These are phyloP conservation scores for Acanthaster planci DNA, from an alignment of 35 echinoderm and acorn worm genomes.

Conservation along the genomic window DNA sequence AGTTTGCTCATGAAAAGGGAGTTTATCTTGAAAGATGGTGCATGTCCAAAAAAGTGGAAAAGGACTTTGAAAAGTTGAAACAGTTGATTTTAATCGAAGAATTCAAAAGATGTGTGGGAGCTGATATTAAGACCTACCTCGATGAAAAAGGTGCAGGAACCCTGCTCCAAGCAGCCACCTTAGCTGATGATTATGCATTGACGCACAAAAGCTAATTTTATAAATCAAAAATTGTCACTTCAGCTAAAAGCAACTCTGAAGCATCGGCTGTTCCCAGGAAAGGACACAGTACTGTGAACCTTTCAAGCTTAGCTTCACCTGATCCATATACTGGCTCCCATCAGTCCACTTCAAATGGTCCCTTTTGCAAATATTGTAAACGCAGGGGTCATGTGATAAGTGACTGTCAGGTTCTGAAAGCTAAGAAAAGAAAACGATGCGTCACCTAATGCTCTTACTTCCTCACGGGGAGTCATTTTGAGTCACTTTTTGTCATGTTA, in stretches of 20 bases:
- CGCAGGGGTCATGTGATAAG: background rate
- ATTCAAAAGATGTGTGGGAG: conserved; percentile 50
- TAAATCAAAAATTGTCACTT: background rate
- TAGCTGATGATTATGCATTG: conserved; percentile 63
- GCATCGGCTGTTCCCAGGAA: background rate
- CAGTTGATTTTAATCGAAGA: conserved; percentile 62
- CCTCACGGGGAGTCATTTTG: background rate
- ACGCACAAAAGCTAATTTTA: conserved; percentile 29
- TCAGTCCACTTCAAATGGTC: background rate
- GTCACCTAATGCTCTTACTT: background rate
- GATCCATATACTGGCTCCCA: background rate
- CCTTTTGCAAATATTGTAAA: background rate
- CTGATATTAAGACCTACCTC: conserved; percentile 43
- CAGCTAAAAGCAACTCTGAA: background rate
- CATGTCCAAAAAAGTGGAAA: conserved; percentile 37
- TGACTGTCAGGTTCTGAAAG: background rate
- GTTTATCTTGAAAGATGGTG: conserved; percentile 37
- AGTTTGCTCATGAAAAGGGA: conserved; percentile 53
- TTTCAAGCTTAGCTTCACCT: background rate
- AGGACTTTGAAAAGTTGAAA: conserved; percentile 43
- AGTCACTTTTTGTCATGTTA: background rate
- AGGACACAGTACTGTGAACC: background rate
- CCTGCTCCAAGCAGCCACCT: conserved; percentile 39
- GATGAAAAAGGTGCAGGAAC: conserved; percentile 32
- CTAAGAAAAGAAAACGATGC: background rate